phyloP scores from a whole-genome alignment of 2,113 vertebrate genomes.

The Zosterops pallidus region DNA sequence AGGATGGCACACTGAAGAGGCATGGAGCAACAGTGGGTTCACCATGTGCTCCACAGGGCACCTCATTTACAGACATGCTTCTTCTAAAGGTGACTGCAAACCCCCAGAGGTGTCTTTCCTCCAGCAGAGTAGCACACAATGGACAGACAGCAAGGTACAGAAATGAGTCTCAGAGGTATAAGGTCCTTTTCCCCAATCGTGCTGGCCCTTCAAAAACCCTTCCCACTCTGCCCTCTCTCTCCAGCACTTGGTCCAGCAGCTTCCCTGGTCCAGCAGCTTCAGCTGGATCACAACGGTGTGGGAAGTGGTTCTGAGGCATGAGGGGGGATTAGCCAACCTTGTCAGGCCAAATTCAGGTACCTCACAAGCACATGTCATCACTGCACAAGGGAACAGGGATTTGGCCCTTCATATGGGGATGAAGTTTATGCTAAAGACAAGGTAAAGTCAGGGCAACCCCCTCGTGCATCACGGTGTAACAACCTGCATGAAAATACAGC shows the following conservation, averaged over 20 bases:
- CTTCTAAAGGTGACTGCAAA: neutral
- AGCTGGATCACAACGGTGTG: accelerated
- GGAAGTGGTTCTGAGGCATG: neutral
- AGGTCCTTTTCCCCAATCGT: neutral
- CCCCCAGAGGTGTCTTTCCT: neutral
- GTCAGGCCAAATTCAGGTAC: neutral
- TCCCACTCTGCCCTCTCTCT: neutral
- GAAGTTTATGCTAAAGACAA: neutral
- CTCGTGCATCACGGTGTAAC: neutral
- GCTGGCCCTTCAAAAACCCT: neutral
- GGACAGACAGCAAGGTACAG: neutral
- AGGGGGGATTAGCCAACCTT: neutral
- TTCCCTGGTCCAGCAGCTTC: neutral
- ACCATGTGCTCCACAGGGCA: neutral
- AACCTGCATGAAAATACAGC: neutral
- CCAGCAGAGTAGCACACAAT: neutral
- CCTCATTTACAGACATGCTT: neutral
- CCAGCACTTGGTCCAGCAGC: neutral
- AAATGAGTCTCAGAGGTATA: neutral
- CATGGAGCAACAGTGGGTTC: neutral
- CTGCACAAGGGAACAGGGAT: neutral
- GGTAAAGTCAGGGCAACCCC: neutral
- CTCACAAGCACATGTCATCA: neutral
- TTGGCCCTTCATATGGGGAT: neutral
- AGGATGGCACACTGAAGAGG: neutral